Evolutionary conservation across 1,140 invertebrate genomes (phyloP).

Genomic region (Palaemon carinicauda): DNA sequence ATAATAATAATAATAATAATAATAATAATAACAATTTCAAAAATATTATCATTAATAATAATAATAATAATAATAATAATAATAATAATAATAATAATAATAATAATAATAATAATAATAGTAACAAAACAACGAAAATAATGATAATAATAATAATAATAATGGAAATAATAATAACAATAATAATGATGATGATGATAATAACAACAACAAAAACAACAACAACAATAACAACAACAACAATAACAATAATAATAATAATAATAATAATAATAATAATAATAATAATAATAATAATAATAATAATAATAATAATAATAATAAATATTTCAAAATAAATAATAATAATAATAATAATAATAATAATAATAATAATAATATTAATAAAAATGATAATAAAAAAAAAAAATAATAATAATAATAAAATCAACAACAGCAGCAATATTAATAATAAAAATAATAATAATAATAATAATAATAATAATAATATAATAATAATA

Average conservation of each 20-base stretch:
- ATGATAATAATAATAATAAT: neutral
- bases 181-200: neutral
- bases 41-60: neutral
- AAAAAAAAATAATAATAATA: too few species aligned
- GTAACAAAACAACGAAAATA: too few species aligned
- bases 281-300: too few species aligned
- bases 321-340: too few species aligned
- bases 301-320: too few species aligned
- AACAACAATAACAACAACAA: neutral
- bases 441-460: neutral
- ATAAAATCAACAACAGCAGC: too few species aligned
- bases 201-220: neutral
- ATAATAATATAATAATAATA: neutral
- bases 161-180: neutral
- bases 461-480: neutral
- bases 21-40: neutral
- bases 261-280: too few species aligned
- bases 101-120: slow-evolving; percentile 2
- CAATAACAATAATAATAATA: too few species aligned
- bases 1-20: neutral
- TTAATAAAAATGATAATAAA: too few species aligned
- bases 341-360: too few species aligned
- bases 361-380: too few species aligned
- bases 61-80: neutral
- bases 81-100: neutral